These are phyloP conservation scores for Phyllopteryx taeniolatus DNA, from an alignment of 2,113 vertebrate species.

Conservation along the genomic window DNA sequence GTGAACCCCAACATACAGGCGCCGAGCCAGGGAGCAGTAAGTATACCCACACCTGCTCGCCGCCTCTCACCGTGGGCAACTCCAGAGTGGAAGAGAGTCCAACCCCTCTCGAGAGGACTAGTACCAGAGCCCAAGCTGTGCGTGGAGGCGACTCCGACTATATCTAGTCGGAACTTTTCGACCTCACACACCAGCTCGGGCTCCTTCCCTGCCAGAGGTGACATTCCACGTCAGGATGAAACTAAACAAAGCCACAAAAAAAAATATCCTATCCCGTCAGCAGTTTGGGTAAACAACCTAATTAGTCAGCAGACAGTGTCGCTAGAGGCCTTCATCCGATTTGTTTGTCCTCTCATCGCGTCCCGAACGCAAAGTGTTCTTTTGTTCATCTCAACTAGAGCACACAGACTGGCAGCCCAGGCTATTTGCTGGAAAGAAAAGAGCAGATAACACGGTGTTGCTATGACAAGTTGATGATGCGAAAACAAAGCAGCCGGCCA, in stretches of 20 bases:
- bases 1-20: too few relatives aligned
- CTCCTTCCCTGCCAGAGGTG: too few relatives aligned
- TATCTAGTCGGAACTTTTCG: too few relatives aligned
- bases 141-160: too few relatives aligned
- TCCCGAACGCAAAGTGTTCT: slow-evolving; percentile 21
- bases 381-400: slow-evolving; percentile 15
- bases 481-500: neutral
- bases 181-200: too few relatives aligned
- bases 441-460: neutral
- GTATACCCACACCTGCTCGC: too few relatives aligned
- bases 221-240: neutral
- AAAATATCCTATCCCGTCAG: slow-evolving; percentile 34
- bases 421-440: slow-evolving; percentile 5
- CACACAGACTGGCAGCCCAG: slow-evolving; percentile 20
- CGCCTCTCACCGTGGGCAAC: too few relatives aligned
- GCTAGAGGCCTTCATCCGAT: slow-evolving; percentile 47
- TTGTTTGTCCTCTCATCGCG: slow-evolving; percentile 36
- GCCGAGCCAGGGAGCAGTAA: too few relatives aligned
- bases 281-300: slow-evolving; percentile 47
- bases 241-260: neutral
- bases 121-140: too few relatives aligned
- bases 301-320: slow-evolving; percentile 37
- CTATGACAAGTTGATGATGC: neutral
- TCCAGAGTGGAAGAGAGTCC: too few relatives aligned
- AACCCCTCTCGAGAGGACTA: too few relatives aligned